phyloP scores from a whole-genome alignment of 2,113 vertebrate genomes.

The Notechis scutatus region DNA sequence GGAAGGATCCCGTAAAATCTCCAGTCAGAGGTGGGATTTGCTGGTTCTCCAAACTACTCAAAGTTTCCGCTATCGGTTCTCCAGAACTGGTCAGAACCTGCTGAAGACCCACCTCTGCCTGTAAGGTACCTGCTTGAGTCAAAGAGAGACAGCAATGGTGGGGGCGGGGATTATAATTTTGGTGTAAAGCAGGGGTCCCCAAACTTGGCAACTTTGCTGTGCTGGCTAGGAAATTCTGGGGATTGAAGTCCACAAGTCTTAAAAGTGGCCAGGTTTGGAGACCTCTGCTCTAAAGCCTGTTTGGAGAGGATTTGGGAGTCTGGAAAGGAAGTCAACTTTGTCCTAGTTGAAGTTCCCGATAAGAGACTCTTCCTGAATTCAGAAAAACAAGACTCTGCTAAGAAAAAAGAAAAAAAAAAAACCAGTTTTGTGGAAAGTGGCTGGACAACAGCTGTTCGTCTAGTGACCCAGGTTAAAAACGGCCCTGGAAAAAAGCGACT shows the following conservation, averaged over 20 bases:
- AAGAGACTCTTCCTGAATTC: background rate
- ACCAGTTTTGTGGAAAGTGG: background rate
- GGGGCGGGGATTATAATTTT: background rate
- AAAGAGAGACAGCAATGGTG: background rate
- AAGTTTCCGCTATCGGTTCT: no score
- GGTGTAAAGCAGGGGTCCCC: background rate
- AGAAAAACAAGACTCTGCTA: background rate
- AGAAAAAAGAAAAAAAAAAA: background rate
- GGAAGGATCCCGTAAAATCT: no score
- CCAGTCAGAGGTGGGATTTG: no score
- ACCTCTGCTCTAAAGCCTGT: background rate
- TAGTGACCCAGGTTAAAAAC: background rate
- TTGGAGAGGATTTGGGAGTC: background rate
- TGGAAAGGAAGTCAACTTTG: background rate
- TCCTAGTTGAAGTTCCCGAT: background rate
- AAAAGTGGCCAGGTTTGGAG: no score
- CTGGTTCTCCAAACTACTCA: no score
- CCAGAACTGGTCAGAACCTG: no score
- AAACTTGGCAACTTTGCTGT: no score
- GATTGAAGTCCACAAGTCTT: no score
- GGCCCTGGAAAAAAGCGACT: no score
- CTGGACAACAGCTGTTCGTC: background rate
- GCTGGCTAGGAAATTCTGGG: no score
- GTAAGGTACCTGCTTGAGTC: background rate
- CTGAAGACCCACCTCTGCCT: background rate